Percentiles rank a stretch among this genome's conserved stretches.
phyloP scores from a whole-genome alignment of 2,888 invertebrate species.

The Chrysolina americana region DNA sequence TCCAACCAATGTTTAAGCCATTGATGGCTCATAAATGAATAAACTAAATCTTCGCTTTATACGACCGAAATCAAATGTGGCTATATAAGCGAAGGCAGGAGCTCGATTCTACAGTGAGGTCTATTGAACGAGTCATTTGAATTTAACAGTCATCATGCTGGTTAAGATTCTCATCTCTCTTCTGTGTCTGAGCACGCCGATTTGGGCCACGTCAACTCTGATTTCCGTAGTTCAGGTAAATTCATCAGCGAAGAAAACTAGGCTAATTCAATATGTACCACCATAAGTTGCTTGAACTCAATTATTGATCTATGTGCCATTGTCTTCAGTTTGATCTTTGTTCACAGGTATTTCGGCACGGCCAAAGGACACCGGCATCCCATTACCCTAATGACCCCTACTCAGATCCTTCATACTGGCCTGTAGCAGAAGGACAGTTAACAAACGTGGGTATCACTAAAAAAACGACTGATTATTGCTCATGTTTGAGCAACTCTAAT shows the following conservation, averaged over 20 bases:
- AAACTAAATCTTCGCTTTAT: no score
- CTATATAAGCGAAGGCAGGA: no score
- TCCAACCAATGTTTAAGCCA: no score
- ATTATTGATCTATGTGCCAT: no score
- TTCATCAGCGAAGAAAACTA: no score
- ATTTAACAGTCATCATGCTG: constrained; percentile 1
- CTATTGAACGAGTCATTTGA: background rate
- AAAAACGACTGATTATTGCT: no score
- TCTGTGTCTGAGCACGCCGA: background rate
- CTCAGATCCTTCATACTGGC: constrained; percentile 30
- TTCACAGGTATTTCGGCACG: constrained; percentile 45
- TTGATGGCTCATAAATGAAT: no score
- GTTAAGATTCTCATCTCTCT: background rate
- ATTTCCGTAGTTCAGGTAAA: constrained; percentile 1
- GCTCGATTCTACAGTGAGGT: background rate
- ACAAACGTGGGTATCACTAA: constrained; percentile 44
- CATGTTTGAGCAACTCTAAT: no score
- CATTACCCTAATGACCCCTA: constrained; percentile 41
- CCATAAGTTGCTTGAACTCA: no score
- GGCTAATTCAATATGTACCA: no score
- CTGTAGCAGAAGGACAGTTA: constrained; percentile 34
- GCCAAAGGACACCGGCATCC: constrained; percentile 36
- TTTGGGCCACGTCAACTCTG: background rate
- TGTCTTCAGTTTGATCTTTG: background rate
- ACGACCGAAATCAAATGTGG: no score